Evolutionary conservation across 2,888 invertebrate genomes (phyloP).

Genomic region (Diadegma fenestrale): DNA sequence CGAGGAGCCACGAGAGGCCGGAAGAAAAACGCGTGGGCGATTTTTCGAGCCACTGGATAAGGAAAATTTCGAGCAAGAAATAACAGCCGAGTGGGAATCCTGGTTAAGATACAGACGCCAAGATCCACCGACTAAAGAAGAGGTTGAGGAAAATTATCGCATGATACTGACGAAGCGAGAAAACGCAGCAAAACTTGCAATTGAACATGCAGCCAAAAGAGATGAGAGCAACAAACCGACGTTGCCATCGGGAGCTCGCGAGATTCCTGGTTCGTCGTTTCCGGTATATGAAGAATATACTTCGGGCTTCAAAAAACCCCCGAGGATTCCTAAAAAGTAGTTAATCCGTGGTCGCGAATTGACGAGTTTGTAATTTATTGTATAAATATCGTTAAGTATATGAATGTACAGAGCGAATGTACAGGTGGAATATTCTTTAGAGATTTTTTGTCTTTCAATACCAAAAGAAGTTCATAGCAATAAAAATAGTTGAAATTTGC

Average conservation of each 20-base stretch:
- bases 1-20: slow-evolving; percentile 89
- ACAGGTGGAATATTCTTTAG: not conserved
- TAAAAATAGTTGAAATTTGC: not conserved
- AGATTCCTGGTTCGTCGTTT: slow-evolving; percentile 76
- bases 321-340: slow-evolving; percentile 41
- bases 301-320: slow-evolving; percentile 80
- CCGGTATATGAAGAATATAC: slow-evolving; percentile 88
- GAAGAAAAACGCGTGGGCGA: slow-evolving; percentile 87
- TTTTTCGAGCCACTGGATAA: slow-evolving; percentile 91
- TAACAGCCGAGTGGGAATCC: slow-evolving; percentile 95
- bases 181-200: slow-evolving; percentile 91
- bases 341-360: not conserved
- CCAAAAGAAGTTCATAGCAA: not conserved
- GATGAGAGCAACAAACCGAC: slow-evolving; percentile 74
- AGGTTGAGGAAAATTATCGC: slow-evolving; percentile 89
- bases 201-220: slow-evolving; percentile 85
- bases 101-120: slow-evolving; percentile 90
- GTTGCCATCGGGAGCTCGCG: not conserved
- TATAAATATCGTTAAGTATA: slow-evolving; percentile 23
- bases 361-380: not conserved
- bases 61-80: slow-evolving; percentile 89
- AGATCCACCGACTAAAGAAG: slow-evolving; percentile 90
- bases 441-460: not conserved
- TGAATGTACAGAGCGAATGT: not conserved
- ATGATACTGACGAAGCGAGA: slow-evolving; percentile 90